Evolutionary conservation across 2,888 invertebrate species (phyloP).

Genomic region (Rhorus exstirpatorius): DNA sequence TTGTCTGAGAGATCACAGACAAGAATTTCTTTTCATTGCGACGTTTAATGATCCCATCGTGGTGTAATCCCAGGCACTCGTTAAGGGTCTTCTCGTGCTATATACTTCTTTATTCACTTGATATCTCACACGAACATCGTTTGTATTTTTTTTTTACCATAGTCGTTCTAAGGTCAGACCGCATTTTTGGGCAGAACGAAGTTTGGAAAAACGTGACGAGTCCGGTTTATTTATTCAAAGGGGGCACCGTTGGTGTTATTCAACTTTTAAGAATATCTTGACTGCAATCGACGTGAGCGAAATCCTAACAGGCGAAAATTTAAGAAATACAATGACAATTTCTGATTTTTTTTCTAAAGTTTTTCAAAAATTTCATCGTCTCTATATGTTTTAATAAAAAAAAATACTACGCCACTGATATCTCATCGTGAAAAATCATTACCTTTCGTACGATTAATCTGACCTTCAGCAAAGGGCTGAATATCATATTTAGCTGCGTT

Average conservation of each 20-base stretch:
- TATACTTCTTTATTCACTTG: background rate
- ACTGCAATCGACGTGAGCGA: too few relatives aligned
- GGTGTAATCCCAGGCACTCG: slow-evolving; percentile 44
- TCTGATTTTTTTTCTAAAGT: too few relatives aligned
- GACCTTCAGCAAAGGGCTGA: too few relatives aligned
- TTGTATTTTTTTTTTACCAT: slow-evolving; percentile 1
- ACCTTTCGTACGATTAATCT: too few relatives aligned
- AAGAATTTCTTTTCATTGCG: slow-evolving; percentile 58
- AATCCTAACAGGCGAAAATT: too few relatives aligned
- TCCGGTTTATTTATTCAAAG: background rate
- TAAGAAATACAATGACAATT: too few relatives aligned
- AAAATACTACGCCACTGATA: too few relatives aligned
- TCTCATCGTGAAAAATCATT: too few relatives aligned
- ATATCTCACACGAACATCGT: background rate
- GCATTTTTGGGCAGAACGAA: background rate
- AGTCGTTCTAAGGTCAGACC: background rate
- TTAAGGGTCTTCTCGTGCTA: slow-evolving; percentile 7
- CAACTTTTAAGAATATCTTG: background rate
- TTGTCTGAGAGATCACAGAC: slow-evolving; percentile 41
- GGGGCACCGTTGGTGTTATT: background rate
- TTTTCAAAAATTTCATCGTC: too few relatives aligned
- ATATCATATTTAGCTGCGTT: background rate
- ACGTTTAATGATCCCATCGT: slow-evolving; percentile 54
- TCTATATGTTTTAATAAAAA: too few relatives aligned
- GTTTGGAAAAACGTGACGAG: background rate